These are phyloP conservation scores for Megalonaias nervosa DNA, from an alignment of 1,140 invertebrate species.

Conservation along the genomic window DNA sequence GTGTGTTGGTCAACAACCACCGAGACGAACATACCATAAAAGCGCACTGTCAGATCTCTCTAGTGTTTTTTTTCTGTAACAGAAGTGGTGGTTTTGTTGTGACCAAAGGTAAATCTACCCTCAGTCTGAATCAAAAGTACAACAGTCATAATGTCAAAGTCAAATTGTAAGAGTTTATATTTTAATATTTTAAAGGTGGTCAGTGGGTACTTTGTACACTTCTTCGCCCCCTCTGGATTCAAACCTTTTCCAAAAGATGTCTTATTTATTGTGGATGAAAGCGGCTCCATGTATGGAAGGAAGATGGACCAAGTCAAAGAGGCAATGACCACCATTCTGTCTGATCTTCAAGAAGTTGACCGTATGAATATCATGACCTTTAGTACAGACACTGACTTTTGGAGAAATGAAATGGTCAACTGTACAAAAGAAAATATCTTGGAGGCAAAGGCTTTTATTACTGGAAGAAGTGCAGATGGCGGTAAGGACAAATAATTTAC, in stretches of 20 bases:
- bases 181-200: slow-evolving; percentile 72
- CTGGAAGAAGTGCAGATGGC: not conserved
- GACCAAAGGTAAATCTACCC: no score
- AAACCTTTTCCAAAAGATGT: slow-evolving; percentile 78
- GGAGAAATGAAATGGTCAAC: not conserved
- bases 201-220: slow-evolving; percentile 84
- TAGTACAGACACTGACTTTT: not conserved
- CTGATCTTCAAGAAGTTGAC: slow-evolving; percentile 76
- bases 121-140: no score
- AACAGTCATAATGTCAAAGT: no score
- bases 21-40: no score
- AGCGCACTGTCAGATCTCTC: no score
- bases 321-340: slow-evolving; percentile 78
- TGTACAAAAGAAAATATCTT: not conserved
- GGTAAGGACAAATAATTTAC: not conserved
- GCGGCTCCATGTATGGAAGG: slow-evolving; percentile 79
- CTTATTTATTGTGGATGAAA: slow-evolving; percentile 81
- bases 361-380: slow-evolving; percentile 79
- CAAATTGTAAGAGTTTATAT: no score
- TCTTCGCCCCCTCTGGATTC: slow-evolving; percentile 77
- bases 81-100: no score
- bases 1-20: no score
- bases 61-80: no score
- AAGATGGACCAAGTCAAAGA: slow-evolving; percentile 79
- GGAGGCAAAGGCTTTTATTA: not conserved